Evolutionary conservation across 1,140 invertebrate genomes (phyloP).

Genomic region (Oreohelix idahoensis): DNA sequence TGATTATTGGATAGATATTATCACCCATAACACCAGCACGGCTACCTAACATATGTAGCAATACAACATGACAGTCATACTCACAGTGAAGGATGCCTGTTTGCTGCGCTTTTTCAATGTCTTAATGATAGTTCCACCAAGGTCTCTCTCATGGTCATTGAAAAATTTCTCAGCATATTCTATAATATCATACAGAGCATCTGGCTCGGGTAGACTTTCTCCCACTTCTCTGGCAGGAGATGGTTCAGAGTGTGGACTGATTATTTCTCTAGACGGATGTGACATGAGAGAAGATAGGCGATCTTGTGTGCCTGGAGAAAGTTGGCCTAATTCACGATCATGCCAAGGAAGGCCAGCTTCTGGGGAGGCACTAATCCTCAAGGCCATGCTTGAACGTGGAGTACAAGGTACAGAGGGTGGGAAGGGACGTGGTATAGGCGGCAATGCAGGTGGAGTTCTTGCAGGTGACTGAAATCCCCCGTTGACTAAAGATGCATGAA

Average conservation of each 20-base stretch:
- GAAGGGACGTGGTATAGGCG: slow-evolving; percentile 26
- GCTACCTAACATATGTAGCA: too few relatives aligned
- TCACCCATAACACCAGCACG: too few relatives aligned
- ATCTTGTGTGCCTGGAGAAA: slow-evolving; percentile 44
- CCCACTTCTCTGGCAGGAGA: slow-evolving; percentile 32
- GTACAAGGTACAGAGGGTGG: slow-evolving; percentile 43
- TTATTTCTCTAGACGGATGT: slow-evolving; percentile 16
- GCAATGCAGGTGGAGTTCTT: slow-evolving; percentile 4
- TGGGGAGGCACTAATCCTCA: slow-evolving; percentile 19
- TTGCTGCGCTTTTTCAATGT: slow-evolving; percentile 79
- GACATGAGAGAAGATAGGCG: slow-evolving; percentile 41
- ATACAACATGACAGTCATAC: slow-evolving; percentile 21
- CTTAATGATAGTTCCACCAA: slow-evolving; percentile 86
- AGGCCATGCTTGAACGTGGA: slow-evolving; percentile 43
- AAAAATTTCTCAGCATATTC: slow-evolving; percentile 95
- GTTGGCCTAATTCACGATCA: slow-evolving; percentile 39
- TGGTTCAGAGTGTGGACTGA: slow-evolving; percentile 30
- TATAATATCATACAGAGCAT: slow-evolving; percentile 83
- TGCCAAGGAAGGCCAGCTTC: neutral
- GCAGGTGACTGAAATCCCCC: slow-evolving; percentile 42
- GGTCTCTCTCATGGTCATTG: slow-evolving; percentile 88
- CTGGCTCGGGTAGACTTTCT: slow-evolving; percentile 39
- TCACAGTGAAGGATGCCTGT: slow-evolving; percentile 53
- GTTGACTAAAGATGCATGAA: slow-evolving; percentile 31
- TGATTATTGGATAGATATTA: too few relatives aligned